Base-by-base conservation (phyloP, 2,113 vertebrate species). In the Oriolus oriolus region DNA sequence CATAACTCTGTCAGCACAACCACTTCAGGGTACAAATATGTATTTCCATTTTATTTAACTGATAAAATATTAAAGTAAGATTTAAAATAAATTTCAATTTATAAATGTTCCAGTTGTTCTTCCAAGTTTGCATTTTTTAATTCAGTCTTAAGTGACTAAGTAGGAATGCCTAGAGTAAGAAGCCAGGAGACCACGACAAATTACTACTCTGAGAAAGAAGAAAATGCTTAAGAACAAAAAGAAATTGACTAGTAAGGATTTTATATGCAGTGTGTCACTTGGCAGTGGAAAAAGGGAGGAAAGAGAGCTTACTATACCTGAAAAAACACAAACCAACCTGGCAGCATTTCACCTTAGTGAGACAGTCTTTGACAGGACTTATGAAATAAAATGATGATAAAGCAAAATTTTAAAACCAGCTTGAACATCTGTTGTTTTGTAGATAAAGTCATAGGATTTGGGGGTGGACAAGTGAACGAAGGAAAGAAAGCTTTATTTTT, bases 101-200 rank as follows among this genome's bases (percentile, higher is more conserved):
- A n/a, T 35, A 81, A 76, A 74, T 42, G 21, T 3, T 65, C 17
- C 28, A 57, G 15, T 30, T 84, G 31, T 18, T 71, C 53, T 66
- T 84, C 24, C 14, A 33, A 56, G 15, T 52, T 77, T 2, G 0
- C 37, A 10, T 33, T 61, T 82, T 65, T 87, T 42, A 33, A 56
- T 57, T 78, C n/a, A 69, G n/a, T 41, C 21, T 64, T 73, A 79
- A 63, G n/a, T 30, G 15, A 77, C 2, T 30, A 7, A 56, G 12
- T 27, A 87, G 30, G 33, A 80, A 75, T 20, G 27, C 16, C 27
- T 19, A 37, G 2, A 53, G 26, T 41, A 90, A 54, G 16, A 80
- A n/a, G 39, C 3, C 22, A 75, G 44, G 86, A 74, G 74, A 44
- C 0, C 19, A 37, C 0, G 0, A 50, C 27, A 53, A 80, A 66